phyloP scores from a whole-genome alignment of 92 coral and sea anemone species.

The Palythoa caribaeorum region DNA sequence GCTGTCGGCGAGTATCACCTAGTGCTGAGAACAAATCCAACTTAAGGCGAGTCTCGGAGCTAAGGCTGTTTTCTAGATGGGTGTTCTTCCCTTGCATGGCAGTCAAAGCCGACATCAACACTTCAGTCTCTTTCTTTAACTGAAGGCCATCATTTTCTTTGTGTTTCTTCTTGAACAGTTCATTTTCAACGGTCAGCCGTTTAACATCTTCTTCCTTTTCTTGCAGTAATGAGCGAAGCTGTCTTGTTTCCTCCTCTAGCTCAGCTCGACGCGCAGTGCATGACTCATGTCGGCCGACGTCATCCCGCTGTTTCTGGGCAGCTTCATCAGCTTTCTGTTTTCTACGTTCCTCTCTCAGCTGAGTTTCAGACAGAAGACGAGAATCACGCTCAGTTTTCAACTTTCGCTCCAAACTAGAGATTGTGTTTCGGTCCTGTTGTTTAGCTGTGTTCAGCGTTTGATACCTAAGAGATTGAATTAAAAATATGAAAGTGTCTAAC shows the following conservation, averaged over 20 bases:
- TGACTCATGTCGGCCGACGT: slow-evolving; percentile 86
- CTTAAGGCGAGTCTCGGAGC: slow-evolving; percentile 96
- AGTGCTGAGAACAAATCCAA: slow-evolving; percentile 96
- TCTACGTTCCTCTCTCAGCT: slow-evolving; percentile 97
- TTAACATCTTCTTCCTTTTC: slow-evolving; percentile 92
- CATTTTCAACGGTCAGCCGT: slow-evolving; percentile 82
- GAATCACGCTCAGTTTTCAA: slow-evolving; percentile 97
- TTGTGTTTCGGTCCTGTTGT: slow-evolving; percentile 95
- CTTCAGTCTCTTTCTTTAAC: slow-evolving; percentile 95
- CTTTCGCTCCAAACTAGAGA: slow-evolving; percentile 91
- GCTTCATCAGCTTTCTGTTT: slow-evolving; percentile 90
- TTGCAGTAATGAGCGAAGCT: slow-evolving; percentile 74
- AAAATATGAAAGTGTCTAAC: neutral
- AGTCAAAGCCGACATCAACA: slow-evolving; percentile 91
- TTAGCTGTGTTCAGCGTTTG: slow-evolving; percentile 81
- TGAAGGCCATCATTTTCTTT: slow-evolving; percentile 90
- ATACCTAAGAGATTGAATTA: slow-evolving; percentile 51
- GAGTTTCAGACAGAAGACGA: slow-evolving; percentile 90
- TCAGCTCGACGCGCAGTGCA: slow-evolving; percentile 92
- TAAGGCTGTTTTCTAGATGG: slow-evolving; percentile 93
- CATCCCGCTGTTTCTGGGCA: slow-evolving; percentile 89
- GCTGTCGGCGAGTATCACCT: slow-evolving; percentile 96
- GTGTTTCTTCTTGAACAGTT: slow-evolving; percentile 81
- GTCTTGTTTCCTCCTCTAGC: slow-evolving; percentile 90
- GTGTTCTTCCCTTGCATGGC: slow-evolving; percentile 99